These are phyloP conservation scores for Lutjanus argentimaculatus DNA, from an alignment of 2,797 vertebrate genomes.

Conservation along the genomic window DNA sequence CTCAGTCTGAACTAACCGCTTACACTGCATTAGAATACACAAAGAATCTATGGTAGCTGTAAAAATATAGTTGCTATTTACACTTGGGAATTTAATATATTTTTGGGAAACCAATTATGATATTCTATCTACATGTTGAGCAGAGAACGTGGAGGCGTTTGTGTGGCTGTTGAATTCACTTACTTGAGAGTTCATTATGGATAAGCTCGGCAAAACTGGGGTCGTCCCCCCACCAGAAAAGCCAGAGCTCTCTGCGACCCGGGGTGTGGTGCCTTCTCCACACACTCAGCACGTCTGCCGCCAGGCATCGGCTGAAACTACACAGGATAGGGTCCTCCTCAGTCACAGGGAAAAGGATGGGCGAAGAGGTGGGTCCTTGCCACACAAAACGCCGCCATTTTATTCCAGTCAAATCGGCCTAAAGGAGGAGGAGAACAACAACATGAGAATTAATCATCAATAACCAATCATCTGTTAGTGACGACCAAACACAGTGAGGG, in stretches of 20 bases:
- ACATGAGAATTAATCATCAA: not conserved
- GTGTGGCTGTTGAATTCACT: slow-evolving; percentile 61
- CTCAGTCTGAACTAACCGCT: not conserved
- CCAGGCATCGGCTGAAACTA: slow-evolving; percentile 98
- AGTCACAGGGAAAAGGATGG: slow-evolving; percentile 97
- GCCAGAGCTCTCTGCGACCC: slow-evolving; percentile 97
- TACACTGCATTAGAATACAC: not conserved
- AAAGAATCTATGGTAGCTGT: not conserved
- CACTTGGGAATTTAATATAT: not conserved
- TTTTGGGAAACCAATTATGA: not conserved
- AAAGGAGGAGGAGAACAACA: slow-evolving; percentile 53
- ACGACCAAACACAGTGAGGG: slow-evolving; percentile 7
- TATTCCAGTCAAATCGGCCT: slow-evolving; percentile 99
- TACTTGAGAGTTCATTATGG: slow-evolving; percentile 97
- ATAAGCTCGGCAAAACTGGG: slow-evolving; percentile 98
- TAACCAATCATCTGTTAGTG: slow-evolving; percentile 27
- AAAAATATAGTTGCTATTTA: not conserved
- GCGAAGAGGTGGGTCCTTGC: slow-evolving; percentile 97
- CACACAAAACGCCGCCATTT: slow-evolving; percentile 99
- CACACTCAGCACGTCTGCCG: slow-evolving; percentile 96
- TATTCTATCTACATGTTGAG: not conserved
- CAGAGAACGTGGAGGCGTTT: slow-evolving; percentile 9
- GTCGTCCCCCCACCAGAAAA: slow-evolving; percentile 99
- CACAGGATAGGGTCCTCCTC: slow-evolving; percentile 99
- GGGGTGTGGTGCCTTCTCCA: slow-evolving; percentile 97